Conservation (phyloP, 2,113 vertebrate species). For the Monopterus albus region DNA sequence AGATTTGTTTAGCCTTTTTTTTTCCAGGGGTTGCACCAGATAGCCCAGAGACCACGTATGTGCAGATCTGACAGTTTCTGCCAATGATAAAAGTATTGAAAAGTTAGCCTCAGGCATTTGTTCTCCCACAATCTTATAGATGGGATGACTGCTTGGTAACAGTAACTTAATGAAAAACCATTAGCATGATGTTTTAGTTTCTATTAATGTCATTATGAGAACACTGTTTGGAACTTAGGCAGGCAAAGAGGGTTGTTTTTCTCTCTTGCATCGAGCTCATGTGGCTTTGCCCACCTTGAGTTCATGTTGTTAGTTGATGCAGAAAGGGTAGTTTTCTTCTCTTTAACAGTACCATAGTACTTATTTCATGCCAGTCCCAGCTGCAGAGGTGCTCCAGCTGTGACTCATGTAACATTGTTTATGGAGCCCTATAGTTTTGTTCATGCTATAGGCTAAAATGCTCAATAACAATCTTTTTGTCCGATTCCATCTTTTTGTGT, state of each 20-base stretch:
- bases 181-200: too few species aligned
- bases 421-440: too few species aligned
- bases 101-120: not conserved
- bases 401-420: too few species aligned
- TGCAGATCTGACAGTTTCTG: not conserved
- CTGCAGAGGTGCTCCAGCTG: too few species aligned
- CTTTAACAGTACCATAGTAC: too few species aligned
- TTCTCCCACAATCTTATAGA: not conserved
- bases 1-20: constrained; percentile 38
- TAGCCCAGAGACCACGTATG: not conserved
- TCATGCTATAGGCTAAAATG: too few species aligned
- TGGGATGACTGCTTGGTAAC: not conserved
- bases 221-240: too few species aligned
- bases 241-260: not conserved
- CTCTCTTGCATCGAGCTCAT: not conserved
- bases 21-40: constrained; percentile 27
- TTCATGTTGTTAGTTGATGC: not conserved
- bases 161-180: not conserved
- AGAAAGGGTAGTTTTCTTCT: not conserved
- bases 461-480: too few species aligned
- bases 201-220: too few species aligned
- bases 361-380: too few species aligned
- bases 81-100: constrained; percentile 13
- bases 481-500: too few species aligned
- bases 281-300: too few species aligned